These are phyloP conservation scores for Dolichallabes microphthalmus DNA, from an alignment of 2,113 vertebrate genomes.

Conservation along the genomic window DNA sequence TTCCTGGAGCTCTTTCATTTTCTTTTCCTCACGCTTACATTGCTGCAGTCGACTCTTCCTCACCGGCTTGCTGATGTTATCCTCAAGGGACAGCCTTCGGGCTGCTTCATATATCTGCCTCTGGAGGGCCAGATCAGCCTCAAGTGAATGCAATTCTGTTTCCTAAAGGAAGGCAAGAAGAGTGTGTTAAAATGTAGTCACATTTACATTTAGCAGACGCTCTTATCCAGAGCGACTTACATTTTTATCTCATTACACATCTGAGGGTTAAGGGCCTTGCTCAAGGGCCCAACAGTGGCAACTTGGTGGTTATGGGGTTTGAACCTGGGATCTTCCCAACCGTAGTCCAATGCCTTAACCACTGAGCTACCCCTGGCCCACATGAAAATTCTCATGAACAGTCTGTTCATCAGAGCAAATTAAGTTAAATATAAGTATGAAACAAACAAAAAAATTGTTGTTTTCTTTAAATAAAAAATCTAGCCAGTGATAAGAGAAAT, in stretches of 20 bases:
- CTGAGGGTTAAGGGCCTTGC: too few species aligned
- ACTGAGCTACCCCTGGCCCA: too few species aligned
- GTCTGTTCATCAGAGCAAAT: not conserved
- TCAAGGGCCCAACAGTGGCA: too few species aligned
- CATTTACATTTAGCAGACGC: too few species aligned
- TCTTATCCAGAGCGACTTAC: too few species aligned
- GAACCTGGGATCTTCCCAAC: too few species aligned
- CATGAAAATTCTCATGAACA: not conserved
- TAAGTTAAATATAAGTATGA: not conserved
- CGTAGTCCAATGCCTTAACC: too few species aligned
- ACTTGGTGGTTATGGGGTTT: too few species aligned
- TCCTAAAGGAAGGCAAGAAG: constrained; percentile 67
- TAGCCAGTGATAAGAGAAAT: not conserved
- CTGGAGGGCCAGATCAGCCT: constrained; percentile 85
- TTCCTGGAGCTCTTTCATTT: constrained; percentile 81
- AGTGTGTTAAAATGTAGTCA: not conserved
- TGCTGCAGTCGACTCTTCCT: constrained; percentile 82
- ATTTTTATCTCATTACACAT: too few species aligned
- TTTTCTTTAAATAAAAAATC: not conserved
- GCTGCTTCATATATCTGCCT: constrained; percentile 83
- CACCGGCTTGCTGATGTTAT: constrained; percentile 78
- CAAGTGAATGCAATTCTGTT: constrained; percentile 77
- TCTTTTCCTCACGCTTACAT: constrained; percentile 81
- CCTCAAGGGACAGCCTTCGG: constrained; percentile 80
- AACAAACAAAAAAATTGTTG: not conserved